Conservation (phyloP, 53 echinoderm and acorn worm genomes). For the Arbacia lixula region DNA sequence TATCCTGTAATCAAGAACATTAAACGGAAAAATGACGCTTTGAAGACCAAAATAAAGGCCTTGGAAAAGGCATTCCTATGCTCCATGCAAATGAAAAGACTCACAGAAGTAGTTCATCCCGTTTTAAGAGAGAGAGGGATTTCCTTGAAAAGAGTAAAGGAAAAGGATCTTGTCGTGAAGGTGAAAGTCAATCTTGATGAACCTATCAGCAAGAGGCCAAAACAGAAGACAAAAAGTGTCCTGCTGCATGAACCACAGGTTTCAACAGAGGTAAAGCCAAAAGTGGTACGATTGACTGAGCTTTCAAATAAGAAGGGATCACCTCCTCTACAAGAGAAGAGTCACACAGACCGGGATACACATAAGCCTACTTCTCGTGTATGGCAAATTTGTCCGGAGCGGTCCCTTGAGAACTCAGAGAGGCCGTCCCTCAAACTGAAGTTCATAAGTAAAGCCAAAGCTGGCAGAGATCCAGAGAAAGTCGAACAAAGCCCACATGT, state of each 20-base stretch:
- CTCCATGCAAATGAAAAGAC: constrained; percentile 6
- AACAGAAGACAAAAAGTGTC: background rate
- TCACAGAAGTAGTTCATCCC: constrained; percentile 69
- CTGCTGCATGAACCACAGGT: background rate
- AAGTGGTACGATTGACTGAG: constrained; percentile 22
- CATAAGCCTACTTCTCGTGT: background rate
- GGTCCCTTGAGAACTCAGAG: background rate
- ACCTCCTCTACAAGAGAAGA: background rate
- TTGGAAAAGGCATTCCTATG: background rate
- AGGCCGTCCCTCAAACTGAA: constrained; percentile 41
- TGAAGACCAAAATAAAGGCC: constrained; percentile 8
- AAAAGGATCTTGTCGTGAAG: constrained; percentile 11
- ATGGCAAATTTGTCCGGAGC: constrained; percentile 18
- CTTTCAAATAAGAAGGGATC: constrained; percentile 29
- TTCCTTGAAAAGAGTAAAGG: constrained; percentile 21
- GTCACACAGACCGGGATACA: background rate
- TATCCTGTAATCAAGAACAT: constrained; percentile 4
- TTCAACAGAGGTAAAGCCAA: background rate
- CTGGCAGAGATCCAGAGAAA: background rate
- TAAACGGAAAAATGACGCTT: constrained; percentile 5
- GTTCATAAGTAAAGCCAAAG: constrained; percentile 31
- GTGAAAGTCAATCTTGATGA: constrained; percentile 37
- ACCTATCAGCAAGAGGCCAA: constrained; percentile 1
- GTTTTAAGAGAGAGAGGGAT: constrained; percentile 57
- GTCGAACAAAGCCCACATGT: constrained; percentile 37